phyloP scores from a whole-genome alignment of 2,113 vertebrate genomes.

The Merops nubicus region DNA sequence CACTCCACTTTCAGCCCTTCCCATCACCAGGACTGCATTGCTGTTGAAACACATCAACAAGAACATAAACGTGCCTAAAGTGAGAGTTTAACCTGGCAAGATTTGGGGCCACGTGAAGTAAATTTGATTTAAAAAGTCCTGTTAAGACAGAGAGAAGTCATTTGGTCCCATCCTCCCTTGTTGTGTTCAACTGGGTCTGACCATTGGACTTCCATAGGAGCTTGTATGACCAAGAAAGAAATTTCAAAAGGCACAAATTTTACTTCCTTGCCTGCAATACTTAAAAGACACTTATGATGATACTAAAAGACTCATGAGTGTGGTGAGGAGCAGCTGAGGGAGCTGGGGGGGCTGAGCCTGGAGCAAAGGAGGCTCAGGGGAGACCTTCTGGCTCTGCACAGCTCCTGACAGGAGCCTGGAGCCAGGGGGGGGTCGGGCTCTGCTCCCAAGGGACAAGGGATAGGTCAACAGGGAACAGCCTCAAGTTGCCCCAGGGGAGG shows the following conservation, averaged over 20 bases:
- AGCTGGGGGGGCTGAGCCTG: too few relatives aligned
- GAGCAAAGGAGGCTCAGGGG: too few relatives aligned
- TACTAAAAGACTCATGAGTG: too few relatives aligned
- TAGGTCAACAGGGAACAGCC: too few relatives aligned
- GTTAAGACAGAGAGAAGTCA: constrained; percentile 22
- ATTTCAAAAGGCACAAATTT: background rate
- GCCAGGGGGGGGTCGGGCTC: too few relatives aligned
- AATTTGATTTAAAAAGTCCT: constrained; percentile 46
- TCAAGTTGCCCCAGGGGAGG: too few relatives aligned
- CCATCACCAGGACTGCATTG: background rate
- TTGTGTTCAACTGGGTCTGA: constrained; percentile 9
- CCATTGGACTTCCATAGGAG: constrained; percentile 5
- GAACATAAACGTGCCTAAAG: background rate
- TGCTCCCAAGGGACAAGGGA: too few relatives aligned
- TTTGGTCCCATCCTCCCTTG: background rate
- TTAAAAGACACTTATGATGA: too few relatives aligned
- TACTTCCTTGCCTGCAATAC: background rate
- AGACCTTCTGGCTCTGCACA: too few relatives aligned
- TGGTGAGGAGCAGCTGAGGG: too few relatives aligned
- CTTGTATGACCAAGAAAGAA: background rate
- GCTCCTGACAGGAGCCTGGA: too few relatives aligned
- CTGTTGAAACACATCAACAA: constrained; percentile 32
- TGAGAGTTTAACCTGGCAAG: constrained; percentile 29
- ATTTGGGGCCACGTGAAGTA: background rate
- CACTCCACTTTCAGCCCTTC: constrained; percentile 23